Base-by-base conservation (phyloP, 2,797 vertebrate genomes). In the Pristis pectinata region DNA sequence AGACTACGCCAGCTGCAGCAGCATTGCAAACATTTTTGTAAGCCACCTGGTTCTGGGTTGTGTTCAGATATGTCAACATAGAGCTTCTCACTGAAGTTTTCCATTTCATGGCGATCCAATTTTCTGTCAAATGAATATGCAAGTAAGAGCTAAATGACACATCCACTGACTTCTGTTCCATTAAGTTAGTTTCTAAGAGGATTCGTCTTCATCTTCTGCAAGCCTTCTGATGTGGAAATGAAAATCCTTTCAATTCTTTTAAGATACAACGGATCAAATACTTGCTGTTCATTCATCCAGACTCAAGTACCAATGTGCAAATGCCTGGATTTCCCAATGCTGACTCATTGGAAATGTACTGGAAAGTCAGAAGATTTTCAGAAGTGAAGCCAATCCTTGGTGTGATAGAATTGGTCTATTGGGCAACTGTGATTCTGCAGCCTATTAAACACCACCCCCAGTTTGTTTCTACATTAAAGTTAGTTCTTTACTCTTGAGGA, bases 61-160 rank as follows among this genome's bases (percentile, higher is more conserved):
- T 41, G 19, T 64, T 91, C 87, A 3, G 15, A 67, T 64, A 37
- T 64, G n/a, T 37, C 34, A 64, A 91, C 59, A 91, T 7, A 64
- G n/a, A 37, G 85, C 19, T 22, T 91, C 83, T 87, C 24, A 87
- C 53, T 49, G 56, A 27, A 85, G 44, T 85, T 59, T 89, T 89
- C 59, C n/a, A 91, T 91, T 91, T 91, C 87, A 91, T 91, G n/a
- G 34, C 8, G 22, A 13, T 61, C 59, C 59, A 91, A 22, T 91
- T 91, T 64, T 64, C 87, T 41, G 9, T 37, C 59, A 37, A 64
- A 91, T 91, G 9, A 91, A 24, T 91, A 64, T 41, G n/a, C 19
- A 91, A 41, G 67, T n/a, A 24, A 24, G 19, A 67, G 87, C 7
- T 24, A 41, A 91, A 41, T 67, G 61, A 37, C n/a, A 3, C n/a